Evolutionary conservation across 2,113 vertebrate genomes (phyloP).

Genomic region (Microtus pennsylvanicus): DNA sequence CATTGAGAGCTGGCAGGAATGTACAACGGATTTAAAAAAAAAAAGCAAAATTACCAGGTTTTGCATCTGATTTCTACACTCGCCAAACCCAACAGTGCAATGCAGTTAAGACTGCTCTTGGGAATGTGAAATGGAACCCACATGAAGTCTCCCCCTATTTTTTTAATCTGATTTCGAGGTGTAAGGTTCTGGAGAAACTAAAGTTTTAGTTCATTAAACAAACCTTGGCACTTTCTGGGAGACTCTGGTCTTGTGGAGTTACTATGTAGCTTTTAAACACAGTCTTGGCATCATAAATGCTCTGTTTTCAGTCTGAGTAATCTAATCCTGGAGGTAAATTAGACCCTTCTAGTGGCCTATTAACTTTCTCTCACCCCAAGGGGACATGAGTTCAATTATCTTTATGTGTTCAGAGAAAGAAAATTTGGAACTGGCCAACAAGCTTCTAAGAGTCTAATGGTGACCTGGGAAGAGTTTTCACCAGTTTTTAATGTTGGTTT

Average conservation of each 20-base stretch:
- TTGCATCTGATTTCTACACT: constrained; percentile 15
- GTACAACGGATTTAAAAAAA: not conserved
- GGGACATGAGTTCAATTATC: constrained; percentile 63
- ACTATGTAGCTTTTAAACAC: constrained; percentile 49
- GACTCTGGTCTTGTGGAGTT: constrained; percentile 13
- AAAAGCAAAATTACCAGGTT: constrained; percentile 30
- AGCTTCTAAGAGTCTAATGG: constrained; percentile 34
- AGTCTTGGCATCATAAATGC: constrained; percentile 52
- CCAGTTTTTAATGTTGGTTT: constrained; percentile 46
- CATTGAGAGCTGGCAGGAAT: constrained; percentile 25
- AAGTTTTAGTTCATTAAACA: not conserved
- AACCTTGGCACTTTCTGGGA: constrained; percentile 10
- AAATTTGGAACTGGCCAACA: constrained; percentile 27
- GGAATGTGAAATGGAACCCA: not conserved
- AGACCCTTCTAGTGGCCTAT: constrained; percentile 34
- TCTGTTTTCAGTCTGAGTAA: constrained; percentile 65
- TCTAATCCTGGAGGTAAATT: constrained; percentile 58
- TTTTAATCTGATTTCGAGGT: not conserved
- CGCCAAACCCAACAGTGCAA: constrained; percentile 52
- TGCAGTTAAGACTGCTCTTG: not conserved
- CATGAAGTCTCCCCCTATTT: not conserved
- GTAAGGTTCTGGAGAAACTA: constrained; percentile 32
- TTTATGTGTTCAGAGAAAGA: constrained; percentile 63
- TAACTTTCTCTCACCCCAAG: constrained; percentile 63
- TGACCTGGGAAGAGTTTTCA: constrained; percentile 7